Evolutionary conservation across 2,888 invertebrate genomes (phyloP).

Genomic region (Drosophila setosimentum): DNA sequence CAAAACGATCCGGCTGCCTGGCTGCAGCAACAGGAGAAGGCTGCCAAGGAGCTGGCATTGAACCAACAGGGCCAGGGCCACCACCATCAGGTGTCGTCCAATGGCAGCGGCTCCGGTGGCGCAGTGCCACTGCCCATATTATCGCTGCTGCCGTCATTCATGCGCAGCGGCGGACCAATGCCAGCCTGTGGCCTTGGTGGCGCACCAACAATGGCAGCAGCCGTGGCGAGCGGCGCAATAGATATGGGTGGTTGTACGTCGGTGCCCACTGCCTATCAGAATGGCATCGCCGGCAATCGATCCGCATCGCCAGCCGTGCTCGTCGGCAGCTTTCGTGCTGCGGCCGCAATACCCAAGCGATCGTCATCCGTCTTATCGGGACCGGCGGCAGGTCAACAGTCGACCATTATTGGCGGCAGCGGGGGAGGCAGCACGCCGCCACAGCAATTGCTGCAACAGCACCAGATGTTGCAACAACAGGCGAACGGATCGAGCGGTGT

Average conservation of each 20-base stretch:
- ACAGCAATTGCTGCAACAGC: slow-evolving; percentile 46
- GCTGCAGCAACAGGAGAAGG: slow-evolving; percentile 85
- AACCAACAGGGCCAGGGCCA: slow-evolving; percentile 86
- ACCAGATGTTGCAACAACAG: slow-evolving; percentile 43
- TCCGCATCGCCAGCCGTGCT: slow-evolving; percentile 64
- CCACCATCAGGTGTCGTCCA: slow-evolving; percentile 85
- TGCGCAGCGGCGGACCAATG: slow-evolving; percentile 85
- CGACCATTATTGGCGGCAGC: slow-evolving; percentile 34
- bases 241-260: slow-evolving; percentile 44
- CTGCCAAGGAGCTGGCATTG: slow-evolving; percentile 79
- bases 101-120: slow-evolving; percentile 61
- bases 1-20: slow-evolving; percentile 85
- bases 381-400: slow-evolving; percentile 42
- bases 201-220: slow-evolving; percentile 60
- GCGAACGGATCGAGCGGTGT: slow-evolving; percentile 56
- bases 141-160: slow-evolving; percentile 92
- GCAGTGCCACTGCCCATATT: slow-evolving; percentile 89
- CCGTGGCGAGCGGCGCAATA: slow-evolving; percentile 51
- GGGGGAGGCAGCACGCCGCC: slow-evolving; percentile 62
- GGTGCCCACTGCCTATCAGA: slow-evolving; percentile 79
- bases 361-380: slow-evolving; percentile 70
- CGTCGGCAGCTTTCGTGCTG: slow-evolving; percentile 78
- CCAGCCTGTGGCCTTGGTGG: slow-evolving; percentile 51
- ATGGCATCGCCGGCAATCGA: slow-evolving; percentile 68
- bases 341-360: slow-evolving; percentile 82